Base-by-base conservation (phyloP, 1,140 invertebrate species). In the Drosophila pseudoobscura region DNA sequence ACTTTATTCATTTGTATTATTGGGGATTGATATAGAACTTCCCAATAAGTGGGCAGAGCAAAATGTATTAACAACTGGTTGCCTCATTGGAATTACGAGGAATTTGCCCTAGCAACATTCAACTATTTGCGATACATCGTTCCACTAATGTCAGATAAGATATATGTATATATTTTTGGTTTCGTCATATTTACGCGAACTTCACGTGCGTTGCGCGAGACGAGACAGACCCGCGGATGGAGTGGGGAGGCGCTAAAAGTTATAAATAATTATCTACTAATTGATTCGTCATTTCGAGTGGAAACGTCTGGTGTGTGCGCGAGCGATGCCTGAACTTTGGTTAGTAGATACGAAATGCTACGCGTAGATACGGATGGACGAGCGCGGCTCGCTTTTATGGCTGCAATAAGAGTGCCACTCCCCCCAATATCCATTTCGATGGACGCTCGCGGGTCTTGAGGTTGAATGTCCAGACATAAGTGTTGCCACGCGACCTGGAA, bases 401-500 rank as follows among this genome's bases (percentile, higher is more conserved):
- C 75, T 95, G 95, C 20, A 99, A 93, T 20, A 99, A 91, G 31
- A 99, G 94, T 6, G 97, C 97, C 0, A 98, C 97, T 9, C 98
- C 98, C 13, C 96, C 98, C 24, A 99, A 92, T 3, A 97, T 96
- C 98, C 98, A 99, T 83, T 97, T 97, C 0, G 96, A 94, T 0
- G 97, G 92, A 75, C 96, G 97, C 78, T 98, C 97, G 90, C 96
- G 96, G 0, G 95, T 97, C 93, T 96, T 97, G 9, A 99, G 92
- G 92, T 98, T 98, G 89, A 99, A 99, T 0, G 97, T 99, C 97
- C 98, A 99, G 1, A 99, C 97, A 88, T 95, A 99, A 1, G 97
- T 99, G 3, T 96, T 96, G 2, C 98, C 98, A 69, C 98, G 93
- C 80, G 93, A 93, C 78, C 94, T 94, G 70, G 9, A 78, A 78